phyloP scores from a whole-genome alignment of 1,140 invertebrate genomes.

The Episyrphus balteatus region DNA sequence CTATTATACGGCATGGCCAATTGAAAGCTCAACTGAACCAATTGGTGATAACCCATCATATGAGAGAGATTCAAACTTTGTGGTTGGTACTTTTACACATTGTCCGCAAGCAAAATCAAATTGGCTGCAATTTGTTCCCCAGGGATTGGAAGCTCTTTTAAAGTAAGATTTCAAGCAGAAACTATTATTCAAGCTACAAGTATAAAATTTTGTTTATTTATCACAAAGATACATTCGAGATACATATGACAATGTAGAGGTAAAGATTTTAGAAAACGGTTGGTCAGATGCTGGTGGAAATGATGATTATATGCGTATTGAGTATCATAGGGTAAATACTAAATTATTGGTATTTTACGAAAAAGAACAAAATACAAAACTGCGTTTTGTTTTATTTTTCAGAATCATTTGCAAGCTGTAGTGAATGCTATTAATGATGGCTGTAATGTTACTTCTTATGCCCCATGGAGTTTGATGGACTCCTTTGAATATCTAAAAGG shows the following conservation, averaged over 20 bases:
- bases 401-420: conserved; percentile 51
- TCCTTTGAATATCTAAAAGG: conserved; percentile 68
- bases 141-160: conserved; percentile 43
- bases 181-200: no score
- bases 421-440: conserved; percentile 53
- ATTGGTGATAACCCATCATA: conserved; percentile 21
- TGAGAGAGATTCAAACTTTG: conserved; percentile 32
- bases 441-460: conserved; percentile 54
- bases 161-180: conserved; percentile 34
- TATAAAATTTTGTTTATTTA: conserved; percentile 18
- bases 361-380: no score
- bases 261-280: conserved; percentile 64
- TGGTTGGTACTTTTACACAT: conserved; percentile 21
- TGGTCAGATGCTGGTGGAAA: conserved; percentile 41
- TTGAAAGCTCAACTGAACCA: conserved; percentile 15
- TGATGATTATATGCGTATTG: conserved; percentile 42
- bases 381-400: background rate
- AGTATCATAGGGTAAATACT: conserved; percentile 16
- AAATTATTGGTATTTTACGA: no score
- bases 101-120: conserved; percentile 39
- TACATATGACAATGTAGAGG: conserved; percentile 46
- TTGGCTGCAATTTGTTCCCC: conserved; percentile 30
- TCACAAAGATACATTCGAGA: conserved; percentile 50
- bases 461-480: conserved; percentile 64
- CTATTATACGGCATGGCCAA: conserved; percentile 43